A percentile compares a stretch with the other conserved stretches of the same genome.
Evolutionary conservation across 2,797 vertebrate species (phyloP).

Genomic region (Tapera naevia): DNA sequence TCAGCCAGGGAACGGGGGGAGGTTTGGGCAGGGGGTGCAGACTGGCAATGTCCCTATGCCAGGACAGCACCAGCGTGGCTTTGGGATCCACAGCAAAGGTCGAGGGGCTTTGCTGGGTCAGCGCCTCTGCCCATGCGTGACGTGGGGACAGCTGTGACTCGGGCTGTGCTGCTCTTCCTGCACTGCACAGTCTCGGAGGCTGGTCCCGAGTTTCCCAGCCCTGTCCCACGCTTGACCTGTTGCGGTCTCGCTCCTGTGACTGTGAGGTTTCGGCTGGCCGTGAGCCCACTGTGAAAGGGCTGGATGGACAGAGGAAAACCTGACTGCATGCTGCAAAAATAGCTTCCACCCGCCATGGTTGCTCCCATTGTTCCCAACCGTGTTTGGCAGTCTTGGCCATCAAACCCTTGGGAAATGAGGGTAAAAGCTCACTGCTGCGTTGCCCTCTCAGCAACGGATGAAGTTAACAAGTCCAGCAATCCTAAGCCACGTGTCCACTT

Average conservation of each 20-base stretch:
- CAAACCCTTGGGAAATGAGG: neutral
- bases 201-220: neutral
- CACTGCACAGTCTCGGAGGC: accelerated
- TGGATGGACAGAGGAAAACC: neutral
- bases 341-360: neutral
- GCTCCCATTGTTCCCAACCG: neutral
- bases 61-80: neutral
- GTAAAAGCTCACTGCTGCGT: neutral
- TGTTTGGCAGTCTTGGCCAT: neutral
- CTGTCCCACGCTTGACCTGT: neutral
- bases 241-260: neutral
- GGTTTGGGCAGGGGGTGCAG: neutral
- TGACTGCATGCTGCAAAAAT: neutral
- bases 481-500: neutral
- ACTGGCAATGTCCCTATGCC: too few relatives aligned
- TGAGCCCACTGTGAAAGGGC: neutral
- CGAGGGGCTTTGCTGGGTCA: neutral
- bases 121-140: neutral
- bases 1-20: accelerated
- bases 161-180: neutral
- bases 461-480: neutral
- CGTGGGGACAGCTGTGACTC: neutral
- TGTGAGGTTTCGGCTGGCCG: neutral
- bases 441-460: neutral
- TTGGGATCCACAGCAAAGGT: neutral